Base-by-base conservation (phyloP, 2,113 vertebrate species). In the Cochlearius cochlearius region DNA sequence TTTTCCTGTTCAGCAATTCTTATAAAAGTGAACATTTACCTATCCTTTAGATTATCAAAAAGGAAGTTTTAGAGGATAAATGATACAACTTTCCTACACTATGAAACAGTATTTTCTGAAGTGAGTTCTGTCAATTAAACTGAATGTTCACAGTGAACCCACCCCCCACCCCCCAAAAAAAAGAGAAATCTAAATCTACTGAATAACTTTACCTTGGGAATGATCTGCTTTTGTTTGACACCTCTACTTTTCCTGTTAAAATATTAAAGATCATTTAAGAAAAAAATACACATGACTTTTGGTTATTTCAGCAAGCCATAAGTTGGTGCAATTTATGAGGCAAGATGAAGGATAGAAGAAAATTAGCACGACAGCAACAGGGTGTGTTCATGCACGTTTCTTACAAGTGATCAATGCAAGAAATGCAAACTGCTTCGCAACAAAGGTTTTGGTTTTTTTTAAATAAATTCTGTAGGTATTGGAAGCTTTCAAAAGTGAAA, bases 191-290 rank as follows among this genome's bases (percentile, higher is more conserved):
- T 9, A 64, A 41, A 23, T 36, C 81, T 60, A 71, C 21, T 56
- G 39, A 94, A 18, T 32, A 74, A 36, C 71, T 82, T 98, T 99
- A 99, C 99, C 99, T 99, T 99, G 43, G 99, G 99, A 96, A 99
- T 99, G 95, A 98, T 97, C 98, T 99, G 99, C 97, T 99, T 99
- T 97, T 99, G 99, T 97, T 98, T 99, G 97, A 96, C 84, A 97
- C 86, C 98, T 97, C 98, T 99, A 97, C 97, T 98, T 98, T 99
- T 99, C 98, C 99, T 99, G 98, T 98, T 90, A 97, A 98, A 98
- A 98, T 63, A 97, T 90, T 92, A 94, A 94, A 97, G 91, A 92
- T 26, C 32, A 80, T 77, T 95, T 71, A 92, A 89, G 93, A 68
- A 62, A 85, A 92, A 82, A 58, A 83, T 32, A 66, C 1, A 91